Evolutionary conservation across 2,888 invertebrate genomes (phyloP).

Genomic region (Pterobdella sp.): DNA sequence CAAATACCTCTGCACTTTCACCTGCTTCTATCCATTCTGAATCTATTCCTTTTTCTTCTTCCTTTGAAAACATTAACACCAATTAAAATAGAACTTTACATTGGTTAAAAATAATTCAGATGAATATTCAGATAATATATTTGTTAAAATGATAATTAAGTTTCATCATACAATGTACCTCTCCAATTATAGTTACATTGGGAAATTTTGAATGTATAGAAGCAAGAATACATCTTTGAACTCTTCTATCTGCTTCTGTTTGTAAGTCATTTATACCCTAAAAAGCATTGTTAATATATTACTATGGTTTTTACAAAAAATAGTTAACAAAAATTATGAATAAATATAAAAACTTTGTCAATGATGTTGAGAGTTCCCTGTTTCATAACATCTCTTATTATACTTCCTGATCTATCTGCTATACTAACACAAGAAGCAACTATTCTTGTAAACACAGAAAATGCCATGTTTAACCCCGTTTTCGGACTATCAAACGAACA

Average conservation of each 20-base stretch:
- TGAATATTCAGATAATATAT: not conserved
- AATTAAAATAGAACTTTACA: not conserved
- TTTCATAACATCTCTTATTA: conserved; percentile 81
- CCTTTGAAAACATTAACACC: conserved; percentile 20
- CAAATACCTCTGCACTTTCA: conserved; percentile 62
- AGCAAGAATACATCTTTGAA: conserved; percentile 83
- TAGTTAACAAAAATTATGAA: not conserved
- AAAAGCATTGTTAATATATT: not conserved
- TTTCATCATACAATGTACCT: too few relatives aligned
- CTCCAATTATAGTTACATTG: conserved; percentile 59
- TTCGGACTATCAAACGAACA: too few relatives aligned
- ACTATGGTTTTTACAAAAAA: not conserved
- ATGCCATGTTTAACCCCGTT: not conserved
- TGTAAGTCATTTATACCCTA: conserved; percentile 77
- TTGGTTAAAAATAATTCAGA: not conserved
- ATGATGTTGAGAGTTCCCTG: conserved; percentile 82
- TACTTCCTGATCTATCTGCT: conserved; percentile 74
- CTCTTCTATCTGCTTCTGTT: conserved; percentile 93
- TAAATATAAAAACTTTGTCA: conserved; percentile 59
- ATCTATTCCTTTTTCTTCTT: conserved; percentile 52
- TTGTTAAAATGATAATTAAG: not conserved
- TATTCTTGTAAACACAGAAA: conserved; percentile 46
- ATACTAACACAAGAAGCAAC: conserved; percentile 71
- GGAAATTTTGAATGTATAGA: conserved; percentile 78
- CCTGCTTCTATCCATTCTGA: conserved; percentile 73